Evolutionary conservation across 2,113 vertebrate genomes (phyloP), one percentile per base, ranked within the genome.

Genomic region (Carollia perspicillata): DNA sequence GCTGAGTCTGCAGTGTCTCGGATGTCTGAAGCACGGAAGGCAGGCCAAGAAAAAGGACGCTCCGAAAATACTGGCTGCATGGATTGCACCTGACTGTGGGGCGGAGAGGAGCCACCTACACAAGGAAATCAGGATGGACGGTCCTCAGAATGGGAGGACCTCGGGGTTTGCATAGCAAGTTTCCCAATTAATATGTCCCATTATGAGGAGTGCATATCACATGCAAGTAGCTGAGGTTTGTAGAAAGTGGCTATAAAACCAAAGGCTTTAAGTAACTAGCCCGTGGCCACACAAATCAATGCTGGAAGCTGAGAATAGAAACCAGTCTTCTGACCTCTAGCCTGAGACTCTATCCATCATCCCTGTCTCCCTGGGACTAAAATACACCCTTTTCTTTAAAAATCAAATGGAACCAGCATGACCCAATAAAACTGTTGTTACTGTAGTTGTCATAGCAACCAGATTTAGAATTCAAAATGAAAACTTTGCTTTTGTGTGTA

Each of bases 281-380:
- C 51, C 44, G 18, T 55, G 60, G 51, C 79, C 84, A 28, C 90
- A 90, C 37, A 77, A 49, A 96, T 97, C 96, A 84, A 94, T 97
- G 69, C 74, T 87, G 65, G 83, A 66, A 80, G 84, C 95, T 75
- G 79, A 93, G 85, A 97, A 96, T 91, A 97, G 90, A 97, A 95
- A 47, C 26, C 51, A 23, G 63, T 30, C 93, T 90, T 65, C 85
- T 94, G 91, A 71, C 49, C 94, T 84, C 55, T 11, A 18, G n/a
- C 14, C 94, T 44, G 58, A 60, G 78, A 65, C 51, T 44, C 95
- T 8, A 90, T 97, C 89, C 79, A 95, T 93, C 94, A 92, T 9
- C 18, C 40, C 22, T 55, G 90, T 90, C 89, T 90, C 83, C 84
- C 77, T 3, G 47, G 37, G 35, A 85, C 63, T 44, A 51, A 97